These are phyloP conservation scores for Aplodontia rufa DNA, from an alignment of 2,113 vertebrate species.

Conservation along the genomic window DNA sequence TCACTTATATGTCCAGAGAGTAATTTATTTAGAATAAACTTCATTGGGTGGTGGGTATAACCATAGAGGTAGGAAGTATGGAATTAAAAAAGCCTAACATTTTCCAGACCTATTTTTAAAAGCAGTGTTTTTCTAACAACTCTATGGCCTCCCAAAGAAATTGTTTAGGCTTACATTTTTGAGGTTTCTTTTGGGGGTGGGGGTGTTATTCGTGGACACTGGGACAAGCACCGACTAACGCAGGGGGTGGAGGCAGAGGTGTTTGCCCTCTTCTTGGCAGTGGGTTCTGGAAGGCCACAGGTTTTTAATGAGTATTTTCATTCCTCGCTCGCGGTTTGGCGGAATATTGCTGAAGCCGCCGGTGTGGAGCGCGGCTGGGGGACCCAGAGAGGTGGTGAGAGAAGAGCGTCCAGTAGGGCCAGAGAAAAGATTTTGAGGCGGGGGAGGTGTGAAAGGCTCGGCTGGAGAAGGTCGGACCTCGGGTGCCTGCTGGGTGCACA, in stretches of 20 bases:
- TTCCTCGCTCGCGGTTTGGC: conserved; percentile 64
- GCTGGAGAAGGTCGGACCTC: conserved; percentile 19
- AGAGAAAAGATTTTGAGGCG: neutral
- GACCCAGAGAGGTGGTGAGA: neutral
- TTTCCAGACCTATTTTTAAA: conserved; percentile 72
- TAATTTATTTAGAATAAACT: conserved; percentile 61
- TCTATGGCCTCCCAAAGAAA: conserved; percentile 53
- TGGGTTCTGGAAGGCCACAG: conserved; percentile 56
- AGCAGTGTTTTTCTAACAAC: conserved; percentile 61
- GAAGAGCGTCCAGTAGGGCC: neutral
- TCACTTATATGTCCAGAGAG: conserved; percentile 50
- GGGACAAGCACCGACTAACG: conserved; percentile 25
- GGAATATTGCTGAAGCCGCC: neutral
- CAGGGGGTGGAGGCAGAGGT: conserved; percentile 30
- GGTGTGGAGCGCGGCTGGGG: neutral
- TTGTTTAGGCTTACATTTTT: conserved; percentile 74
- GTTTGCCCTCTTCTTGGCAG: conserved; percentile 50
- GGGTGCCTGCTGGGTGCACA: neutral
- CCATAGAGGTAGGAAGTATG: conserved; percentile 37
- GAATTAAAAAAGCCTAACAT: neutral
- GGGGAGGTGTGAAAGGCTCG: conserved; percentile 60
- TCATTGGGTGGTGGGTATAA: neutral
- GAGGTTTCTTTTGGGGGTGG: conserved; percentile 59
- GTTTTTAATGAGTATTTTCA: conserved; percentile 77
- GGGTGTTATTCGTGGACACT: conserved; percentile 35